Evolutionary conservation across 2,888 invertebrate species (phyloP).

Genomic region (Drosophila putrida): DNA sequence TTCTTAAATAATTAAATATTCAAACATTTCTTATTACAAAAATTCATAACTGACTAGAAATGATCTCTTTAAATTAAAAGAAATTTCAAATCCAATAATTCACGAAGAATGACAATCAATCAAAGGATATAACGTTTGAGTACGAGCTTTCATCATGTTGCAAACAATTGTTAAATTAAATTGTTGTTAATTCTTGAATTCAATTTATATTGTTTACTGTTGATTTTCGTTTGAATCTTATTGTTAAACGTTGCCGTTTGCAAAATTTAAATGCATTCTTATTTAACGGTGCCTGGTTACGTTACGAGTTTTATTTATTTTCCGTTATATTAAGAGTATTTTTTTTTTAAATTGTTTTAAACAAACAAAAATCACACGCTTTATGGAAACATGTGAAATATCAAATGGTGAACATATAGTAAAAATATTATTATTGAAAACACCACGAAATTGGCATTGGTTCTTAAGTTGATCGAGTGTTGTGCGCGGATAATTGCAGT

Average conservation of each 20-base stretch:
- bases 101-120: neutral
- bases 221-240: neutral
- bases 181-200: constrained; percentile 10
- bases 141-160: neutral
- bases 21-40: too few species aligned
- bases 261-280: constrained; percentile 16
- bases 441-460: constrained; percentile 73
- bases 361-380: constrained; percentile 17
- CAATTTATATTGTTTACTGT: neutral
- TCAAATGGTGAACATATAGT: constrained; percentile 20
- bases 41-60: too few species aligned
- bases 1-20: too few species aligned
- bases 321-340: constrained; percentile 1
- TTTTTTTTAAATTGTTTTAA: neutral
- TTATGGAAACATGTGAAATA: constrained; percentile 29
- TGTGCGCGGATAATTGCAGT: constrained; percentile 39
- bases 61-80: neutral
- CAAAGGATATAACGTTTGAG: constrained; percentile 14
- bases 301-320: neutral
- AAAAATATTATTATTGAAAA: constrained; percentile 19
- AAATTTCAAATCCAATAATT: too few species aligned
- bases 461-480: constrained; percentile 31
- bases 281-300: constrained; percentile 17
- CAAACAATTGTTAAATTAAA: neutral
- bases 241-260: neutral